These are phyloP conservation scores for Bradypodion pumilum DNA, from an alignment of 2,797 vertebrate species.

Conservation along the genomic window DNA sequence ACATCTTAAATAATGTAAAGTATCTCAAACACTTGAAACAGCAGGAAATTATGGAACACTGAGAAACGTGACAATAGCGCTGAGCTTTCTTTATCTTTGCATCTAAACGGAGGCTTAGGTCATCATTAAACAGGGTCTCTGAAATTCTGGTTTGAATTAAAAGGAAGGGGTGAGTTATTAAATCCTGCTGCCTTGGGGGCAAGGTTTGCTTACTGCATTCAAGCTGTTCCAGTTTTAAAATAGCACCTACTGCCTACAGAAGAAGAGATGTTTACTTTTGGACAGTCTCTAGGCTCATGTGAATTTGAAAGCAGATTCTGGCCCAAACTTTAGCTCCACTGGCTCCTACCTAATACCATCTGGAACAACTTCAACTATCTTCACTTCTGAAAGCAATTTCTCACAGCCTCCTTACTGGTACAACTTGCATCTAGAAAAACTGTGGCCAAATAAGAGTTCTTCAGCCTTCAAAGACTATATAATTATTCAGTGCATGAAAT, in stretches of 20 bases:
- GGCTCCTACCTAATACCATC: neutral
- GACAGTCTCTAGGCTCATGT: neutral
- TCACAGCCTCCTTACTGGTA: neutral
- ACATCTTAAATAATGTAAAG: neutral
- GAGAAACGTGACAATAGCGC: neutral
- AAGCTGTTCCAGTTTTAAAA: constrained; percentile 3
- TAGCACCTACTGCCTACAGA: constrained; percentile 3
- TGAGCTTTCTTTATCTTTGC: constrained; percentile 8
- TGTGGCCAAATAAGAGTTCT: neutral
- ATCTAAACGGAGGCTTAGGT: constrained; percentile 20
- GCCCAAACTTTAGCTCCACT: neutral
- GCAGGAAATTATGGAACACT: neutral
- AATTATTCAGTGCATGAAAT: too few relatives aligned
- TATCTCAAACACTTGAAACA: neutral
- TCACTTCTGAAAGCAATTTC: neutral
- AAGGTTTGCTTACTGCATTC: neutral
- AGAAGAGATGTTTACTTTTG: neutral
- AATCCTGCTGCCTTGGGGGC: constrained; percentile 4
- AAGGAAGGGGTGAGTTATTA: constrained; percentile 12
- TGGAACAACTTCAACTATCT: neutral
- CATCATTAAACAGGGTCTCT: neutral
- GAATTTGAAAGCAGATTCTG: neutral
- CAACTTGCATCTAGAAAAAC: neutral
- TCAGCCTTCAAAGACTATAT: neutral
- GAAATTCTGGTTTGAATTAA: constrained; percentile 34